These are phyloP conservation scores for Lithobates pipiens DNA, from an alignment of 2,797 vertebrate species.

Conservation along the genomic window DNA sequence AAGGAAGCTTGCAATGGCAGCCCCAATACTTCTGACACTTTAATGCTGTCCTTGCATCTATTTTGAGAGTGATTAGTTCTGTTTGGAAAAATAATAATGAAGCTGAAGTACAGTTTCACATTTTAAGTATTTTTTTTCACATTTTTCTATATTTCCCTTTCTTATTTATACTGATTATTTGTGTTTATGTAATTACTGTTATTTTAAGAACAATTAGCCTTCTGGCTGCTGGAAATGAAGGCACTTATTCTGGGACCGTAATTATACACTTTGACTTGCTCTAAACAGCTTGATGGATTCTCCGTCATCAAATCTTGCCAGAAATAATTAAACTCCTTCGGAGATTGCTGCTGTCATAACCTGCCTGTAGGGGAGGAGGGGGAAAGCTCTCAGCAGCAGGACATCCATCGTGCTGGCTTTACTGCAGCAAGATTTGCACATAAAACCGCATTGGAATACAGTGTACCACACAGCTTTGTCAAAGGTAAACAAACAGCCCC, in stretches of 20 bases:
- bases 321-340: slow-evolving; percentile 36
- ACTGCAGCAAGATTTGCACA: slow-evolving; percentile 3
- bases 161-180: slow-evolving; percentile 14
- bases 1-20: no score
- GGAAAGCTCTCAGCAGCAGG: not conserved
- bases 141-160: not conserved
- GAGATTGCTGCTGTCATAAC: slow-evolving; percentile 37
- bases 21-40: no score
- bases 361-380: not conserved
- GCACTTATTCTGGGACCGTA: slow-evolving; percentile 39
- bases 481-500: not conserved
- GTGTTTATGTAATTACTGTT: slow-evolving; percentile 50
- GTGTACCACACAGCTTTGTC: not conserved
- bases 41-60: no score
- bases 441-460: not conserved
- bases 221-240: not conserved
- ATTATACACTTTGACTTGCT: slow-evolving; percentile 29
- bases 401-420: not conserved
- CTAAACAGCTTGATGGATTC: slow-evolving; percentile 14
- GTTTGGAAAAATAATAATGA: no score
- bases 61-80: no score
- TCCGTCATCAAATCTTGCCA: not conserved
- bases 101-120: not conserved
- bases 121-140: not conserved
- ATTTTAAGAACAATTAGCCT: slow-evolving; percentile 35